These are phyloP conservation scores for Corythoichthys intestinalis DNA, from an alignment of 2,113 vertebrate species.

Conservation along the genomic window DNA sequence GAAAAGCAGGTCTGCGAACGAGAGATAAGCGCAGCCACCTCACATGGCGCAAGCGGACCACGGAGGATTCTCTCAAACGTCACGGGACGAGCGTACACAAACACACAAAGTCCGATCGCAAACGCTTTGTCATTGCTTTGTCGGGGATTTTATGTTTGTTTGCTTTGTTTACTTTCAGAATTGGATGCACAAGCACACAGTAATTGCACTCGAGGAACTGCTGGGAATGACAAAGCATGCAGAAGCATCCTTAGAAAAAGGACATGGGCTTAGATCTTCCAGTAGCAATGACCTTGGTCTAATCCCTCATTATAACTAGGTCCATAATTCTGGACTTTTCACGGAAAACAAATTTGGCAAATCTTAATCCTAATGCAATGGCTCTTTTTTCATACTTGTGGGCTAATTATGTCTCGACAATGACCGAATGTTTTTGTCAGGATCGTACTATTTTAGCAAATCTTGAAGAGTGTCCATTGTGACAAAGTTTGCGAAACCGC, in stretches of 20 bases:
- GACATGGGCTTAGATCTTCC: conserved; percentile 44
- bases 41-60: conserved; percentile 34
- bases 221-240: conserved; percentile 28
- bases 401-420: conserved; percentile 48
- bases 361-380: conserved; percentile 40
- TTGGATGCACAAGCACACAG: conserved; percentile 15
- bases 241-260: conserved; percentile 27
- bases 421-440: conserved; percentile 20
- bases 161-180: conserved; percentile 2
- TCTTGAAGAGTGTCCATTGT: not conserved
- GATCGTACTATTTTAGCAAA: conserved; percentile 3
- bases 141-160: conserved; percentile 1
- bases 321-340: conserved; percentile 42
- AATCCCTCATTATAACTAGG: conserved; percentile 65
- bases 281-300: conserved; percentile 68
- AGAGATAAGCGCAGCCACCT: conserved; percentile 62
- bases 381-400: conserved; percentile 30
- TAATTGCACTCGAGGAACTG: conserved; percentile 15
- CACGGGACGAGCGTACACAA: conserved; percentile 21
- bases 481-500: not conserved
- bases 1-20: conserved; percentile 51
- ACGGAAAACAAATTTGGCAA: conserved; percentile 41
- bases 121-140: conserved; percentile 21
- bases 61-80: conserved; percentile 32
- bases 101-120: conserved; percentile 4